Conservation (phyloP, 2,888 invertebrate species). For the Eugnorisma glareosa region DNA sequence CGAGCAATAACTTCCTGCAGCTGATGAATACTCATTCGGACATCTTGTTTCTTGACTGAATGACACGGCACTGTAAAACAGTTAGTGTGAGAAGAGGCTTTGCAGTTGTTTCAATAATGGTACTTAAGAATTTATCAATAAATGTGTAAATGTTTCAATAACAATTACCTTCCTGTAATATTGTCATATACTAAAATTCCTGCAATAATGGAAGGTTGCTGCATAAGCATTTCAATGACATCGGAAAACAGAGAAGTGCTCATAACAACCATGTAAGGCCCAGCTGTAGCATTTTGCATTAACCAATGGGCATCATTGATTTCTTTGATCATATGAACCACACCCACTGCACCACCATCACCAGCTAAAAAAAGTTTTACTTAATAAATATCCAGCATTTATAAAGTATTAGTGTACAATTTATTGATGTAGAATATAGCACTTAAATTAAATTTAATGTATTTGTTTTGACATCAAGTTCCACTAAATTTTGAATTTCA, state of each 20-base stretch:
- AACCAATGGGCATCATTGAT: constrained; percentile 94
- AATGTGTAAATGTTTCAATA: not conserved
- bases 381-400: not conserved
- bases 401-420: not conserved
- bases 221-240: constrained; percentile 89
- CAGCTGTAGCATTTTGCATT: constrained; percentile 92
- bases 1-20: constrained; percentile 85
- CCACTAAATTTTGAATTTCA: not conserved
- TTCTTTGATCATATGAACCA: constrained; percentile 93
- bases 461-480: not conserved
- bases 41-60: constrained; percentile 93
- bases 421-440: not conserved
- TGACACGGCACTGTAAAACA: constrained; percentile 77
- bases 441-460: not conserved
- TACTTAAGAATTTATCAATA: not conserved
- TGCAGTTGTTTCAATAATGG: not conserved
- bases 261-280: constrained; percentile 95
- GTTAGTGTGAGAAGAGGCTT: not conserved
- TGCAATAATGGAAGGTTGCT: constrained; percentile 90
- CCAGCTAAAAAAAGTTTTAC: constrained; percentile 88
- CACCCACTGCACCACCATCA: constrained; percentile 95
- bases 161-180: constrained; percentile 79
- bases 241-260: constrained; percentile 91
- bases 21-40: constrained; percentile 94
- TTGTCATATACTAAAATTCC: constrained; percentile 92